These are phyloP conservation scores for Limenitis camilla DNA, from an alignment of 2,888 invertebrate species.

Conservation along the genomic window DNA sequence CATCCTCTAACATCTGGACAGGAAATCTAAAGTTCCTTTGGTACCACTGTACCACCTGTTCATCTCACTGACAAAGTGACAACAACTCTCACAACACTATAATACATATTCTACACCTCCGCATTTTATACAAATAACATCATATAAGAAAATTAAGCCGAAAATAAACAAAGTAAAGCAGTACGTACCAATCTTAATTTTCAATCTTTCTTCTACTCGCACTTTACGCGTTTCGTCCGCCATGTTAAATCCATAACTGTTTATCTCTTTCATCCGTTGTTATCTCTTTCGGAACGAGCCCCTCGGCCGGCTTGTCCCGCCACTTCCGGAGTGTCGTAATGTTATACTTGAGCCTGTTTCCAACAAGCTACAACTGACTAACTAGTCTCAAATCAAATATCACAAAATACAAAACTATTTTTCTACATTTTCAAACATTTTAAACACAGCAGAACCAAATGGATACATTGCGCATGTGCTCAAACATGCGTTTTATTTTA, in stretches of 20 bases:
- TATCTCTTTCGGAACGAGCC: conserved; percentile 74
- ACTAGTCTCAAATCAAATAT: conserved; percentile 41
- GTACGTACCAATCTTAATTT: conserved; percentile 93
- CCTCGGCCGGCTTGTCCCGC: conserved; percentile 69
- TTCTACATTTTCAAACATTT: conserved; percentile 37
- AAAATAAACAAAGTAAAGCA: conserved; percentile 29
- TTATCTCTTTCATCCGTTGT: conserved; percentile 75
- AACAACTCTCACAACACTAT: conserved; percentile 41
- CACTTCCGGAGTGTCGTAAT: conserved; percentile 75
- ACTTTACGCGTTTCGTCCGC: conserved; percentile 93
- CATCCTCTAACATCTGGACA: conserved; percentile 44
- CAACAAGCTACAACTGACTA: conserved; percentile 33
- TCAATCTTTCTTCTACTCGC: conserved; percentile 93
- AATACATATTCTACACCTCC: conserved; percentile 1
- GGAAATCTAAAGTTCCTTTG: conserved; percentile 13
- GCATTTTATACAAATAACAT: background rate
- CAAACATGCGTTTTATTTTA: conserved; percentile 51
- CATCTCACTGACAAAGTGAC: conserved; percentile 61
- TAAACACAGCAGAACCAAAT: conserved; percentile 30
- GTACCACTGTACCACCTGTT: conserved; percentile 60
- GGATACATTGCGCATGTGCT: conserved; percentile 65
- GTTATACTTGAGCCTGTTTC: conserved; percentile 65
- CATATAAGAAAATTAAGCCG: background rate
- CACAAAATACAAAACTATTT: conserved; percentile 31
- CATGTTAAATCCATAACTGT: conserved; percentile 91